These are phyloP conservation scores for Pherbina coryleti DNA, from an alignment of 2,888 invertebrate species.

Conservation along the genomic window DNA sequence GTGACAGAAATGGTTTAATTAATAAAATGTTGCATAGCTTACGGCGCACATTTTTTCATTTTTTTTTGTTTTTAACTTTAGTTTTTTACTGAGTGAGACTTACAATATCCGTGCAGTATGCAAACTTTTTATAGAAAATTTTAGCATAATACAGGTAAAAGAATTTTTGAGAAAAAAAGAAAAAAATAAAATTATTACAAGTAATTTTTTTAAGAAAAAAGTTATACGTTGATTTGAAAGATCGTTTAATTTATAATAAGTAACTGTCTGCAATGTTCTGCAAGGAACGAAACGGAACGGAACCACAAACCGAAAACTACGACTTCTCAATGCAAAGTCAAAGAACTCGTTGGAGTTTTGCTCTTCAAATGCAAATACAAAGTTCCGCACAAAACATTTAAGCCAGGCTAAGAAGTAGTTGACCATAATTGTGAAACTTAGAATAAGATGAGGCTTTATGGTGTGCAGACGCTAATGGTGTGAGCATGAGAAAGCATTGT, in stretches of 20 bases:
- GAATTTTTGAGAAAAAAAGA: constrained; percentile 47
- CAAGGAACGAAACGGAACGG: not conserved
- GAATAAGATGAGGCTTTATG: constrained; percentile 17
- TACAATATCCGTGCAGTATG: constrained; percentile 68
- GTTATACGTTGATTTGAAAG: constrained; percentile 39
- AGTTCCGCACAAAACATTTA: constrained; percentile 22
- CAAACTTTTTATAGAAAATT: constrained; percentile 58
- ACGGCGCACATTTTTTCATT: constrained; percentile 15
- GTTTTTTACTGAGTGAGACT: constrained; percentile 50
- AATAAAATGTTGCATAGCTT: constrained; percentile 42
- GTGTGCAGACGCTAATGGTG: not conserved
- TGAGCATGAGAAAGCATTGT: not conserved
- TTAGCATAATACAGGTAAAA: constrained; percentile 47
- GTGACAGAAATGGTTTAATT: constrained; percentile 8
- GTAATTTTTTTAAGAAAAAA: constrained; percentile 46
- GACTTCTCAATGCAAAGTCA: too few relatives aligned
- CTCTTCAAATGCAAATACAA: too few relatives aligned
- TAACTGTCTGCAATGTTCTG: not conserved
- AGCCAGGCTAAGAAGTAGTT: not conserved
- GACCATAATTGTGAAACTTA: not conserved
- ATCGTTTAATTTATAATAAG: constrained; percentile 17
- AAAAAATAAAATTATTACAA: constrained; percentile 48
- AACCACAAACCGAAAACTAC: not conserved
- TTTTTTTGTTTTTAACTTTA: constrained; percentile 6
- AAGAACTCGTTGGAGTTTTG: too few relatives aligned